Evolutionary conservation across 2,888 invertebrate genomes (phyloP), one percentile per base, ranked within the genome.

Genomic region (Tachina grossa): DNA sequence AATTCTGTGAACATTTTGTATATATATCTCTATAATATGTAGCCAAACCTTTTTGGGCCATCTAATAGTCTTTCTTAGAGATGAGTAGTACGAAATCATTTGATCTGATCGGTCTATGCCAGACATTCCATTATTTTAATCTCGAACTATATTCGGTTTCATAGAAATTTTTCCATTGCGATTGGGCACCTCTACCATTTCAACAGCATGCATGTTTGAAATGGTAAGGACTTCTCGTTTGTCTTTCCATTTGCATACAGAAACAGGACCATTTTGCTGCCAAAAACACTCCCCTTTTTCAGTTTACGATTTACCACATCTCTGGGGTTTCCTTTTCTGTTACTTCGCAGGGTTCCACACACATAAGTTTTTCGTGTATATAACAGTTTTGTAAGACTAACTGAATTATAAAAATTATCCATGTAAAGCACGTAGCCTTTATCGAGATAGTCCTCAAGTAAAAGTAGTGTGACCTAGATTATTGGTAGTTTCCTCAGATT

Each of bases 371-470:
- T n/a, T n/a, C 77, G 68, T 82, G 77, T 63, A 45, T 63, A 13
- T 63, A 45, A 45, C 63, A 63, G 63, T 63, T 63, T 84, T 76
- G 69, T 69, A 85, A 82, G 81, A 71, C 59, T 69, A 82, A 85
- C 81, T 47, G 75, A 85, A 74, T 83, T 85, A 82, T 82, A 82
- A 74, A 65, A 83, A 65, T 61, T 82, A 78, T 85, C 72, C 69
- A 43, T 63, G 45, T 66, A 63, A 83, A 79, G 47, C 51, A 71
- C 41, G 69, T 84, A 84, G 39, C 71, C 45, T 72, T 83, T 83
- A 79, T 83, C 83, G 66, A 78, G 79, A 80, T 84, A 81, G 81
- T 82, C 55, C 81, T 84, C 69, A 82, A 84, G 76, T 84, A 84
- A 84, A 84, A 66, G n/a, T n/a, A n/a, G n/a, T n/a, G n/a, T n/a